Conservation (phyloP, 2,797 vertebrate species). For the Neosilurus mollespiculum region DNA sequence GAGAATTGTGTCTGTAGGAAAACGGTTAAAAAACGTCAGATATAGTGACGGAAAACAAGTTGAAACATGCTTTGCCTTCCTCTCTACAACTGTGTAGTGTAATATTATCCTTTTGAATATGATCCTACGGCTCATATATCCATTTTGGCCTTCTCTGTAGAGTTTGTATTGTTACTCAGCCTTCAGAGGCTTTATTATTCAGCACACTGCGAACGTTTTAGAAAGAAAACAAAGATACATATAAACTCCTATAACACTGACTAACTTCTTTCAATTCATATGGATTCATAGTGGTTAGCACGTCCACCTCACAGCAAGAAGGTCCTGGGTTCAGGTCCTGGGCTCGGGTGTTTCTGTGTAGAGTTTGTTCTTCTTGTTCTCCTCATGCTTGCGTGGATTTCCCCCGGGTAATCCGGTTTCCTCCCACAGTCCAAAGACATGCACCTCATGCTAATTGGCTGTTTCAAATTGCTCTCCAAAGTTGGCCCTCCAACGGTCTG, state of each 20-base stretch:
- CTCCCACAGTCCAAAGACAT: no score
- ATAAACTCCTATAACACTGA: not conserved
- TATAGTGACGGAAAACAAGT: conserved; percentile 55
- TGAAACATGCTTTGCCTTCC: conserved; percentile 58
- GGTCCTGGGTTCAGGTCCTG: no score
- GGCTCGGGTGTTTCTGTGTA: no score
- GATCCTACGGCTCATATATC: conserved; percentile 30
- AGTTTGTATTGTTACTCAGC: conserved; percentile 48
- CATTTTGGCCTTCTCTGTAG: conserved; percentile 3
- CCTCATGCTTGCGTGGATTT: no score
- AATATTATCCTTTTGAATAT: conserved; percentile 63
- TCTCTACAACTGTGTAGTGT: conserved; percentile 54
- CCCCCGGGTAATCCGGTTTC: no score
- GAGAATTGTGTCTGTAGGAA: not conserved
- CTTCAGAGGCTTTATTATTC: conserved; percentile 3
- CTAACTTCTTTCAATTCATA: no score
- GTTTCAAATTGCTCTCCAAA: no score
- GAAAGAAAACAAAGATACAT: not conserved
- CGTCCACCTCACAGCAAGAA: no score
- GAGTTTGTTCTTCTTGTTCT: no score
- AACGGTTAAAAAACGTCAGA: not conserved
- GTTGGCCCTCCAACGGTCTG: no score
- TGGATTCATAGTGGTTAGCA: no score
- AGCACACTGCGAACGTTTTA: not conserved
- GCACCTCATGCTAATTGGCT: no score